Evolutionary conservation across 2,797 vertebrate genomes (phyloP).

Genomic region (Synanceia verrucosa): DNA sequence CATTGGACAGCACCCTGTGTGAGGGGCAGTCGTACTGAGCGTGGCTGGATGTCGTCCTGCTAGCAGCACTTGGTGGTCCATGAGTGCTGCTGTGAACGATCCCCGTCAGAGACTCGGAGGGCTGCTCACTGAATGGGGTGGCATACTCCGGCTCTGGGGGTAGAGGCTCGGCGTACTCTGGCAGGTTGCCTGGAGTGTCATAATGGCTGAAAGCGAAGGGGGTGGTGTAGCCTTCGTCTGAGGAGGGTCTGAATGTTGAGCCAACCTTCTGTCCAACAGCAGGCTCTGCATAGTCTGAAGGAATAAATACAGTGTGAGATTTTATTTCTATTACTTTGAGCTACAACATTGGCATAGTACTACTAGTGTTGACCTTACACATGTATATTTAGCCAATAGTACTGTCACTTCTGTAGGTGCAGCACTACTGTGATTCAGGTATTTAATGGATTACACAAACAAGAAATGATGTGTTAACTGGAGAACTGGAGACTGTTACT

Average conservation of each 20-base stretch:
- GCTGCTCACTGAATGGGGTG: conserved; percentile 84
- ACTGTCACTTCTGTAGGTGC: neutral
- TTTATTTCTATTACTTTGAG: neutral
- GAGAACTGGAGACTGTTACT: neutral
- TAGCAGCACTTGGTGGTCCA: neutral
- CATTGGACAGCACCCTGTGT: conserved; percentile 75
- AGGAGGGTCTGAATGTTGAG: conserved; percentile 84
- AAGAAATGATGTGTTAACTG: neutral
- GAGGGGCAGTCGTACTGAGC: conserved; percentile 81
- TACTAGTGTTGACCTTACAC: too few species aligned
- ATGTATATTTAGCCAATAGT: neutral
- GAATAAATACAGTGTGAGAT: conserved; percentile 28
- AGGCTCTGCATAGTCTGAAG: conserved; percentile 86
- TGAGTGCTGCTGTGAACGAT: conserved; percentile 21
- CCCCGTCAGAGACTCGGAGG: conserved; percentile 39
- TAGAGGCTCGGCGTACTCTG: conserved; percentile 87
- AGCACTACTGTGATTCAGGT: too few species aligned
- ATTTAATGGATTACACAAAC: neutral
- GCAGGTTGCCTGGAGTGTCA: conserved; percentile 79
- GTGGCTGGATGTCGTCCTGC: neutral
- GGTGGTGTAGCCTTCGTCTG: conserved; percentile 84
- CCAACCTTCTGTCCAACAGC: conserved; percentile 76
- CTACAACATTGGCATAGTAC: neutral
- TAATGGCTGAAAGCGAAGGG: conserved; percentile 85
- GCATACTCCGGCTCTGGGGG: conserved; percentile 88